Evolutionary conservation across 2,888 invertebrate genomes (phyloP).

Genomic region (Physocephala rufipes): DNA sequence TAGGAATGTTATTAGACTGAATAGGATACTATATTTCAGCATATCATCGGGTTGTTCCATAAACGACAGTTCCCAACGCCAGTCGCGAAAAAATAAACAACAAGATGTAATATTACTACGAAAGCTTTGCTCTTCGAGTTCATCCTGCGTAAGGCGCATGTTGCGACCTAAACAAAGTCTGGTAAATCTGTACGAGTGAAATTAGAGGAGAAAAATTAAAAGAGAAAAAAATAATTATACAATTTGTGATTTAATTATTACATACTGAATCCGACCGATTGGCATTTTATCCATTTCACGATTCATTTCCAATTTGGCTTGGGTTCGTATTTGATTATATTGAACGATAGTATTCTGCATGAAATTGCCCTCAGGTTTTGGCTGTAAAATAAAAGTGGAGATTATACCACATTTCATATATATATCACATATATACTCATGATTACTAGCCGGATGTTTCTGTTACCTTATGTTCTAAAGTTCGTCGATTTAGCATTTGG

Average conservation of each 20-base stretch:
- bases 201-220: neutral
- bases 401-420: too few species aligned
- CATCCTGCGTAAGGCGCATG: slow-evolving; percentile 60
- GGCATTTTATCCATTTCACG: slow-evolving; percentile 84
- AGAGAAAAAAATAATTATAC: neutral
- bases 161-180: slow-evolving; percentile 57
- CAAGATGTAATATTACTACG: slow-evolving; percentile 67
- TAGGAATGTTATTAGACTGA: slow-evolving; percentile 70
- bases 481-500: neutral
- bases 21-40: slow-evolving; percentile 81
- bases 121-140: slow-evolving; percentile 63
- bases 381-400: neutral
- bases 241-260: slow-evolving; percentile 37
- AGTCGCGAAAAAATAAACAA: slow-evolving; percentile 73
- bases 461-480: slow-evolving; percentile 5
- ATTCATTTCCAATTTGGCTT: slow-evolving; percentile 77
- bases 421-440: too few species aligned
- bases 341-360: slow-evolving; percentile 66
- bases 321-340: slow-evolving; percentile 64
- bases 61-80: slow-evolving; percentile 76
- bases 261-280: slow-evolving; percentile 80
- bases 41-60: slow-evolving; percentile 81
- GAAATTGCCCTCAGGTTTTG: slow-evolving; percentile 53
- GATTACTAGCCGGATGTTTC: too few species aligned
- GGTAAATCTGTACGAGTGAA: slow-evolving; percentile 50